phyloP scores from a whole-genome alignment of 2,888 invertebrate genomes.

The Myopa tessellatipennis region DNA sequence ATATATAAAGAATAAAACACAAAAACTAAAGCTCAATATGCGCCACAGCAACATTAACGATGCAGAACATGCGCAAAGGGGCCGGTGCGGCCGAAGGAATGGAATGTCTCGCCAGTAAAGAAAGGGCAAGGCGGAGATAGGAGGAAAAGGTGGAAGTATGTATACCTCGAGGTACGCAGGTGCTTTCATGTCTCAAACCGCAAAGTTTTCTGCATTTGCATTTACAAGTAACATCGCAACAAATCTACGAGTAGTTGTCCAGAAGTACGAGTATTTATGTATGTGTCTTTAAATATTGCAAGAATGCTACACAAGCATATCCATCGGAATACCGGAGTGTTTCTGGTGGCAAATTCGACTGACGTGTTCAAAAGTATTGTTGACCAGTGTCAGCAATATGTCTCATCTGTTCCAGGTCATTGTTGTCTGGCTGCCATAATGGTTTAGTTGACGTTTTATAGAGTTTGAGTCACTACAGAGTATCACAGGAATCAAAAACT shows the following conservation, averaged over 20 bases:
- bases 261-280: no score
- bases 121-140: neutral
- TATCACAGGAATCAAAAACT: no score
- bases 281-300: neutral
- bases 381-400: neutral
- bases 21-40: neutral
- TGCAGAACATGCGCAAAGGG: conserved; percentile 16
- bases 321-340: neutral
- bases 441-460: no score
- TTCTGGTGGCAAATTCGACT: neutral
- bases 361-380: neutral
- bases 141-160: neutral
- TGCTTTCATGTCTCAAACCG: no score
- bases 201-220: no score
- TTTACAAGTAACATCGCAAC: no score
- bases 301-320: neutral
- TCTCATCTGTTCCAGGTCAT: no score
- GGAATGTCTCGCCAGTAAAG: no score
- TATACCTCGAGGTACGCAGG: no score
- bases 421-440: no score
- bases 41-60: conserved; percentile 23
- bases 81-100: conserved; percentile 7
- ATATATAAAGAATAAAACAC: neutral
- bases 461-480: no score
- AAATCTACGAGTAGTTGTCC: no score